phyloP scores from a whole-genome alignment of 2,888 invertebrate genomes.

The Pterostichus niger region DNA sequence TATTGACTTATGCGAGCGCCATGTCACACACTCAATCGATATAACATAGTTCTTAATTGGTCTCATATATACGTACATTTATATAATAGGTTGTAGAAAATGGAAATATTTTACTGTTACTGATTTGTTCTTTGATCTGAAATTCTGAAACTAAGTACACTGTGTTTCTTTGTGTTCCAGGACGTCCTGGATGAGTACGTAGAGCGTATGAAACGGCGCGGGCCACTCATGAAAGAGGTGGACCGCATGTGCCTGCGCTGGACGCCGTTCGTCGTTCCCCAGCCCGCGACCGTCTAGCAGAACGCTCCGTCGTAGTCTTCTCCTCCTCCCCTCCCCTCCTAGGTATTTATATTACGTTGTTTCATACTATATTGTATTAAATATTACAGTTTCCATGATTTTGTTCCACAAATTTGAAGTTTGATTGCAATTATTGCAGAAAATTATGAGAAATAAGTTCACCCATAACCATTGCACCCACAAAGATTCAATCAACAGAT shows the following conservation, averaged over 20 bases:
- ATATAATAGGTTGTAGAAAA: too few relatives aligned
- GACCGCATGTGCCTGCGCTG: constrained; percentile 93
- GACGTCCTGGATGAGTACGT: constrained; percentile 96
- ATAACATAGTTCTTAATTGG: too few relatives aligned
- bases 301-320: constrained; percentile 59
- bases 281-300: constrained; percentile 77
- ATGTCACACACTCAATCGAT: too few relatives aligned
- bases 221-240: constrained; percentile 90
- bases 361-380: constrained; percentile 37
- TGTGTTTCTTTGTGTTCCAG: constrained; percentile 76
- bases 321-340: constrained; percentile 27
- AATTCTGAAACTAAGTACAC: not conserved
- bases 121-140: not conserved
- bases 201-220: constrained; percentile 88
- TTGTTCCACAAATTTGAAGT: too few relatives aligned
- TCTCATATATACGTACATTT: too few relatives aligned
- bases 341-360: constrained; percentile 19
- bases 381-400: constrained; percentile 12
- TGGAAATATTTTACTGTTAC: too few relatives aligned
- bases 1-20: too few relatives aligned
- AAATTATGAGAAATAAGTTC: too few relatives aligned
- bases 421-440: too few relatives aligned
- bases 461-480: too few relatives aligned
- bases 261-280: constrained; percentile 87
- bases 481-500: too few relatives aligned